Conservation (phyloP, 92 coral and sea anemone species). For the Umimayanthus chanpuru region DNA sequence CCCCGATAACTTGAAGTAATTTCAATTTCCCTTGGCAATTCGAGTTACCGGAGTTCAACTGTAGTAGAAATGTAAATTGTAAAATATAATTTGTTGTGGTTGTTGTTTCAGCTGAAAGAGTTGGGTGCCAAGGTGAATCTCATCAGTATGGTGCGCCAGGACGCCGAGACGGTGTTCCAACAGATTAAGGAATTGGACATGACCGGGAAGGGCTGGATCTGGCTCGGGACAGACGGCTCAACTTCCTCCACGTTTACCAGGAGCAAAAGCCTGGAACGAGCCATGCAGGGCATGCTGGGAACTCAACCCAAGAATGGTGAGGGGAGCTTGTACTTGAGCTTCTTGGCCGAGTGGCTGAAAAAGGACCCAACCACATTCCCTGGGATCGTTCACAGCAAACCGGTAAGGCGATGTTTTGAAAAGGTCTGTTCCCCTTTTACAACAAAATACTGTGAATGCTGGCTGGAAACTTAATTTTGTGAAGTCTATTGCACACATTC, state of each 20-base stretch:
- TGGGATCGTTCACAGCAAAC: slow-evolving; percentile 82
- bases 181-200: slow-evolving; percentile 97
- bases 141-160: slow-evolving; percentile 96
- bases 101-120: slow-evolving; percentile 68
- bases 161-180: slow-evolving; percentile 97
- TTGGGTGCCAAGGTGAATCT: slow-evolving; percentile 90
- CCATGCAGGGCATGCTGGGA: slow-evolving; percentile 99
- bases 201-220: slow-evolving; percentile 97
- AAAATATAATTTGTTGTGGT: not conserved
- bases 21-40: too few relatives aligned
- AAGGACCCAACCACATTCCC: slow-evolving; percentile 84
- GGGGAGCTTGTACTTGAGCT: slow-evolving; percentile 85
- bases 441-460: not conserved
- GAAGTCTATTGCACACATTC: not conserved
- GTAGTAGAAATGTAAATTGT: too few relatives aligned
- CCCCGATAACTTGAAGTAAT: too few relatives aligned
- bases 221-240: slow-evolving; percentile 97
- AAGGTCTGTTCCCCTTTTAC: not conserved
- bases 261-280: slow-evolving; percentile 79
- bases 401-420: slow-evolving; percentile 47
- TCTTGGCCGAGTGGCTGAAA: slow-evolving; percentile 86
- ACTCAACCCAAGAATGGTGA: slow-evolving; percentile 97
- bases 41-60: too few relatives aligned
- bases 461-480: not conserved
- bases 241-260: slow-evolving; percentile 89